A percentile compares a stretch with the other conserved stretches of the same genome.
Evolutionary conservation across 2,888 invertebrate genomes (phyloP).

Genomic region (Thelaira solivaga): DNA sequence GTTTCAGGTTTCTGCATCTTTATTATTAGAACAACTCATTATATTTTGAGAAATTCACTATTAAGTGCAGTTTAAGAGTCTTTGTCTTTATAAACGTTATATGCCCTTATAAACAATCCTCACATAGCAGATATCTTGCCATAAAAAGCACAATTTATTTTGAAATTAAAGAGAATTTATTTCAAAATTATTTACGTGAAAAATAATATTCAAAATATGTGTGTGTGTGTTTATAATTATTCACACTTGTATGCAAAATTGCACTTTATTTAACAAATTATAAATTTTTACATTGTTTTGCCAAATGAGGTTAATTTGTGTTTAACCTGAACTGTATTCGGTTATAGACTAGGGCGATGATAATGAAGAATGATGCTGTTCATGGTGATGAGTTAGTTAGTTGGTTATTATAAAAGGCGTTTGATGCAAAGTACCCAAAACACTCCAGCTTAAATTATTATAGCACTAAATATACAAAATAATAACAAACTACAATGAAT

Average conservation of each 20-base stretch:
- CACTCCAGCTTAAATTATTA: background rate
- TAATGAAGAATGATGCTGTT: background rate
- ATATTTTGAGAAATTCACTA: too few relatives aligned
- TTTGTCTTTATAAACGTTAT: too few relatives aligned
- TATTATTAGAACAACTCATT: too few relatives aligned
- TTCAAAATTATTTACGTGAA: too few relatives aligned
- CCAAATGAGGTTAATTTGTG: slow-evolving; percentile 77
- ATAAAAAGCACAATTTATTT: too few relatives aligned
- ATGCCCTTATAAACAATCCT: too few relatives aligned
- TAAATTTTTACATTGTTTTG: slow-evolving; percentile 72
- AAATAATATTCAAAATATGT: slow-evolving; percentile 19
- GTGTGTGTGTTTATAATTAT: background rate
- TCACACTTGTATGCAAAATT: slow-evolving; percentile 20
- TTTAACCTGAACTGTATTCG: slow-evolving; percentile 66
- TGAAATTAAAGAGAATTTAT: too few relatives aligned
- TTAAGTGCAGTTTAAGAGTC: too few relatives aligned
- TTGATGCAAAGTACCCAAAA: background rate
- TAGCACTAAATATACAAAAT: too few relatives aligned
- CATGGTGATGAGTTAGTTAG: slow-evolving; percentile 34
- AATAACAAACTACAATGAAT: too few relatives aligned
- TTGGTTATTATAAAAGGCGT: slow-evolving; percentile 5
- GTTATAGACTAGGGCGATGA: slow-evolving; percentile 28
- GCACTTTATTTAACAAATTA: slow-evolving; percentile 76
- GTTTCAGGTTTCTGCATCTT: too few relatives aligned
- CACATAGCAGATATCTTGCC: too few relatives aligned